phyloP scores from a whole-genome alignment of 2,888 invertebrate species.

The Diarsia mendica region DNA sequence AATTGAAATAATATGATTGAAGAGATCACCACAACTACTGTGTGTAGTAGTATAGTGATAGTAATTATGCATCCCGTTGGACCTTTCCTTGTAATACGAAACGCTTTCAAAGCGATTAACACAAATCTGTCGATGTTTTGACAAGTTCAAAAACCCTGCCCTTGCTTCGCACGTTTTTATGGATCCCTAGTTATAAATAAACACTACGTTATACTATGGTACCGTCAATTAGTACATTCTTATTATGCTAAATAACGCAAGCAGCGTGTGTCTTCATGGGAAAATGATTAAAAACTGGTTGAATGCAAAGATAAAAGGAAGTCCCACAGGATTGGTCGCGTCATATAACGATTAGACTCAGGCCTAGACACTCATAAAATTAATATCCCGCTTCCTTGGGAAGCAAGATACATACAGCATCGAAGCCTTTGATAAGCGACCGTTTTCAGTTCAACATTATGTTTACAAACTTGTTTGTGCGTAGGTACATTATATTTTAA shows the following conservation, averaged over 20 bases:
- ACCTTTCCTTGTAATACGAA: background rate
- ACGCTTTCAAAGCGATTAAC: background rate
- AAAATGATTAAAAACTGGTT: slow-evolving; percentile 58
- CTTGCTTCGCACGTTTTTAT: no score
- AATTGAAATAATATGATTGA: no score
- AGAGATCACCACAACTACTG: no score
- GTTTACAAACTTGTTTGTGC: slow-evolving; percentile 26
- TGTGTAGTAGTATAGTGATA: background rate
- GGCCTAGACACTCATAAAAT: slow-evolving; percentile 53
- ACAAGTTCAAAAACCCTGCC: background rate
- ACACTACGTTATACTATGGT: background rate
- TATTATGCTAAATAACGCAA: slow-evolving; percentile 33
- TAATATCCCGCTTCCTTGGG: slow-evolving; percentile 62
- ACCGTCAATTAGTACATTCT: slow-evolving; percentile 32
- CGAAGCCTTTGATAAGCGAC: slow-evolving; percentile 7
- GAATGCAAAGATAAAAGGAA: slow-evolving; percentile 54
- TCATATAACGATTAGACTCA: slow-evolving; percentile 61
- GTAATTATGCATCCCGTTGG: no score
- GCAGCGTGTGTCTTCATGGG: slow-evolving; percentile 52
- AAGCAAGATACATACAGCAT: slow-evolving; percentile 39
- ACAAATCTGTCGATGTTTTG: background rate
- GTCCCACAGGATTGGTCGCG: slow-evolving; percentile 53
- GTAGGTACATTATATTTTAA: slow-evolving; percentile 5
- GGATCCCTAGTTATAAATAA: background rate
- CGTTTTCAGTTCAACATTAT: slow-evolving; percentile 15